These are phyloP conservation scores for Plotosus lineatus DNA, from an alignment of 2,113 vertebrate genomes.

Conservation along the genomic window DNA sequence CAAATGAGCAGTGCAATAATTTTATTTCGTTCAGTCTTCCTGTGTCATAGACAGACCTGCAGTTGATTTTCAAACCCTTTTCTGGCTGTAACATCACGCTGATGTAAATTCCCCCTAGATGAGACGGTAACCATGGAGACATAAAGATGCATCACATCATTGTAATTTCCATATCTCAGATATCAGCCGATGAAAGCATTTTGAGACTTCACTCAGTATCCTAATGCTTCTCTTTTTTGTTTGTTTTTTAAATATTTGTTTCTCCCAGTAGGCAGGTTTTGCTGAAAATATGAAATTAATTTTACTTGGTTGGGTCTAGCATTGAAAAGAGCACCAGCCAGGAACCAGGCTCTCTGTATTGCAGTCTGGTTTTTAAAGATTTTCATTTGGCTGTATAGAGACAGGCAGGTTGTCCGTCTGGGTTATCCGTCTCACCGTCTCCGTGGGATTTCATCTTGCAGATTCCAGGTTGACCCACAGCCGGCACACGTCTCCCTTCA, in stretches of 20 bases:
- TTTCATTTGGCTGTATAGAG: no score
- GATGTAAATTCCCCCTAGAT: not conserved
- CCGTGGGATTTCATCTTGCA: constrained; percentile 37
- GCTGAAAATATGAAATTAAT: not conserved
- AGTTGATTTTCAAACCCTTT: not conserved
- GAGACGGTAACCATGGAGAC: constrained; percentile 17
- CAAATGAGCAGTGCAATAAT: no score
- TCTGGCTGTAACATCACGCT: not conserved
- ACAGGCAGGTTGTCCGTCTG: not conserved
- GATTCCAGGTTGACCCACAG: constrained; percentile 43
- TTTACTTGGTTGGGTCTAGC: not conserved
- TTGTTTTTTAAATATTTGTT: constrained; percentile 12
- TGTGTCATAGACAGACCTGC: not conserved
- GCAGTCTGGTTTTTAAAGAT: not conserved
- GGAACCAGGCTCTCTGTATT: not conserved
- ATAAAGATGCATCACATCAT: constrained; percentile 16
- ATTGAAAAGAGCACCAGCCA: not conserved
- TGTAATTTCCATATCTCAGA: constrained; percentile 33
- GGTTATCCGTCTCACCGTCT: not conserved
- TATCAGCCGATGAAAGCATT: not conserved
- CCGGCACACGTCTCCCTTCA: constrained; percentile 16
- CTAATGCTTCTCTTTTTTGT: constrained; percentile 23
- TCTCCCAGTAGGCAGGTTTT: not conserved
- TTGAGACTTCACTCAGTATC: not conserved
- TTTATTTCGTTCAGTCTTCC: no score